Conservation (phyloP, 1,140 invertebrate genomes). For the Colletes latitarsis region DNA sequence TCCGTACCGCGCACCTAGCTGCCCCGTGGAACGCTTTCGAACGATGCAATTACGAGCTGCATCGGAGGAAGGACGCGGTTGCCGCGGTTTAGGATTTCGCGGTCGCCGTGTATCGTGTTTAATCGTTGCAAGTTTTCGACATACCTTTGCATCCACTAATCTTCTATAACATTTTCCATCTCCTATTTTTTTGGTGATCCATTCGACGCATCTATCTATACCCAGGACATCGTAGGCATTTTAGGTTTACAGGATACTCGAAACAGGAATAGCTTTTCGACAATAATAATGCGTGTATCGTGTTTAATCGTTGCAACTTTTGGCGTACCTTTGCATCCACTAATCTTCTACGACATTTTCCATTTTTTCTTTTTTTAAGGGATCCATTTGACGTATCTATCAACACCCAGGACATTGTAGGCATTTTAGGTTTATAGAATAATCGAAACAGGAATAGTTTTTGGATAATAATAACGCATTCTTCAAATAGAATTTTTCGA, state of each 20-base stretch:
- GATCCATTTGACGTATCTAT: too few relatives aligned
- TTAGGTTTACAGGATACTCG: too few relatives aligned
- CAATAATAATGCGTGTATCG: slow-evolving; percentile 16
- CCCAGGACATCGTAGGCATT: too few relatives aligned
- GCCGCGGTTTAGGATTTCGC: slow-evolving; percentile 39
- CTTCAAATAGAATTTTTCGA: too few relatives aligned
- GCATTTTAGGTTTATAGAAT: too few relatives aligned
- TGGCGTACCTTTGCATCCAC: not conserved
- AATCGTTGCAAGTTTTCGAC: slow-evolving; percentile 27
- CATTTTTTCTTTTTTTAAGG: not conserved
- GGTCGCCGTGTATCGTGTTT: slow-evolving; percentile 44
- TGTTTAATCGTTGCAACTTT: slow-evolving; percentile 35
- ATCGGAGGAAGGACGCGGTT: slow-evolving; percentile 21
- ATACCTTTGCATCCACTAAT: too few relatives aligned
- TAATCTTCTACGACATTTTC: not conserved
- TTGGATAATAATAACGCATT: too few relatives aligned
- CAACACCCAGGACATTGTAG: too few relatives aligned
- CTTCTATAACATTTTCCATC: not conserved
- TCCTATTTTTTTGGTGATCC: not conserved
- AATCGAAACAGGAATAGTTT: too few relatives aligned
- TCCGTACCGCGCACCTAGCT: slow-evolving; percentile 68
- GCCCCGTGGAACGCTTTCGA: slow-evolving; percentile 57
- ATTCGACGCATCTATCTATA: not conserved
- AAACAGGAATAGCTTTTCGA: too few relatives aligned
- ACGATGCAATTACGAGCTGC: slow-evolving; percentile 47